phyloP scores from a whole-genome alignment of 1,140 invertebrate species.

The Andrena cerasifolii region DNA sequence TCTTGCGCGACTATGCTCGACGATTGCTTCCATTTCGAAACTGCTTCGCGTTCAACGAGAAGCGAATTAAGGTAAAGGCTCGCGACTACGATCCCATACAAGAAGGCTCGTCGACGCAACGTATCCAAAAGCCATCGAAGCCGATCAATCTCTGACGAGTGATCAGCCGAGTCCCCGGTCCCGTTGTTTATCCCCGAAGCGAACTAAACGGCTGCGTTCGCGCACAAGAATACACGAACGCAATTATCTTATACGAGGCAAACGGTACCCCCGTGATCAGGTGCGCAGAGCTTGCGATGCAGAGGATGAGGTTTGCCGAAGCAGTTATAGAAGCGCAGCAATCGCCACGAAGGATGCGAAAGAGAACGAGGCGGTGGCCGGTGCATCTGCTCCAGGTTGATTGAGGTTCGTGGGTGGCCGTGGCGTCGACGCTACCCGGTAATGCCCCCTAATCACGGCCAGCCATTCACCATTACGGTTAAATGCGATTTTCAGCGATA shows the following conservation, averaged over 20 bases:
- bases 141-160: too few species aligned
- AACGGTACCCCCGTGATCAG: background rate
- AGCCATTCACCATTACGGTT: constrained; percentile 72
- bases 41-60: background rate
- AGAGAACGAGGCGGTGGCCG: constrained; percentile 20
- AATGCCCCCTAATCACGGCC: constrained; percentile 75
- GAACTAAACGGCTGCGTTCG: background rate
- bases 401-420: constrained; percentile 74
- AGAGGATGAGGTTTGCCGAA: constrained; percentile 28
- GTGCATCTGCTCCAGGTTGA: constrained; percentile 60
- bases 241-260: background rate
- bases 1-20: background rate
- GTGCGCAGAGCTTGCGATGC: background rate
- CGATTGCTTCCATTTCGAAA: constrained; percentile 5
- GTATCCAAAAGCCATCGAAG: too few species aligned
- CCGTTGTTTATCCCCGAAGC: too few species aligned
- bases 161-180: too few species aligned
- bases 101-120: too few species aligned
- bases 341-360: constrained; percentile 19
- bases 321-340: constrained; percentile 48
- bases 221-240: background rate
- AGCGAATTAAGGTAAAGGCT: background rate
- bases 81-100: too few species aligned
- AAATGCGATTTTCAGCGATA: constrained; percentile 75
- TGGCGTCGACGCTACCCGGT: constrained; percentile 60